Conservation (phyloP, 1,140 invertebrate genomes). For the Mya arenaria region DNA sequence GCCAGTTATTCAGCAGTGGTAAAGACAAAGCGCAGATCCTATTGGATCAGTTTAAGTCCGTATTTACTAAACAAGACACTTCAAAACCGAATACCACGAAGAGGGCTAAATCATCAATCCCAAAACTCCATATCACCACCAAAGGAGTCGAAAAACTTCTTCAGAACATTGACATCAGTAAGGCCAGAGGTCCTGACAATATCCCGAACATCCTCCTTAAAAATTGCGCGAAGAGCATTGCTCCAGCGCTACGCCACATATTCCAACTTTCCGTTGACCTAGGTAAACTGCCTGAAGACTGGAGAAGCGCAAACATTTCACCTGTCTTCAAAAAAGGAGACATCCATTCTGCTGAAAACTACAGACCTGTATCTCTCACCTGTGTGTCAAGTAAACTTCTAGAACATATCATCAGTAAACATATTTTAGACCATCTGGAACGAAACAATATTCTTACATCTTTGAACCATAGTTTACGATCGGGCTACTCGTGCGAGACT, state of each 20-base stretch:
- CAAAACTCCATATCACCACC: background rate
- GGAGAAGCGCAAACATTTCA: conserved; percentile 11
- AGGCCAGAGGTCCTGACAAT: background rate
- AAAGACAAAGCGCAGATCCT: conserved; percentile 37
- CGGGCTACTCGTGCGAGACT: too few relatives aligned
- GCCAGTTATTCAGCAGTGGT: background rate
- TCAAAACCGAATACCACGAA: background rate
- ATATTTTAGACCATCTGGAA: conserved; percentile 41
- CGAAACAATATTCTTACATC: conserved; percentile 26
- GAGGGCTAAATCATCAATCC: background rate
- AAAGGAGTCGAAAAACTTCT: background rate
- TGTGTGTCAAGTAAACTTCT: conserved; percentile 41
- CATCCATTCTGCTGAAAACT: conserved; percentile 42
- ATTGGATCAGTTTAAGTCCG: conserved; percentile 4
- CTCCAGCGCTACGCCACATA: background rate
- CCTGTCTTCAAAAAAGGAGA: conserved; percentile 52
- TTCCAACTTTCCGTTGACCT: background rate
- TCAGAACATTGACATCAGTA: background rate
- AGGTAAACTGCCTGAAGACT: conserved; percentile 36
- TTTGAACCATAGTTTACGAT: conserved; percentile 38
- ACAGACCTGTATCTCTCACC: conserved; percentile 41
- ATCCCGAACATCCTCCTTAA: conserved; percentile 29
- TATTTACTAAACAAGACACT: background rate
- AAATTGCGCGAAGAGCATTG: conserved; percentile 3
- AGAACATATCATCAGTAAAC: conserved; percentile 49